A percentile compares a stretch with the other conserved stretches of the same genome.
phyloP scores from a whole-genome alignment of 2,888 invertebrate genomes.

The Hofmannophila pseudospretella region DNA sequence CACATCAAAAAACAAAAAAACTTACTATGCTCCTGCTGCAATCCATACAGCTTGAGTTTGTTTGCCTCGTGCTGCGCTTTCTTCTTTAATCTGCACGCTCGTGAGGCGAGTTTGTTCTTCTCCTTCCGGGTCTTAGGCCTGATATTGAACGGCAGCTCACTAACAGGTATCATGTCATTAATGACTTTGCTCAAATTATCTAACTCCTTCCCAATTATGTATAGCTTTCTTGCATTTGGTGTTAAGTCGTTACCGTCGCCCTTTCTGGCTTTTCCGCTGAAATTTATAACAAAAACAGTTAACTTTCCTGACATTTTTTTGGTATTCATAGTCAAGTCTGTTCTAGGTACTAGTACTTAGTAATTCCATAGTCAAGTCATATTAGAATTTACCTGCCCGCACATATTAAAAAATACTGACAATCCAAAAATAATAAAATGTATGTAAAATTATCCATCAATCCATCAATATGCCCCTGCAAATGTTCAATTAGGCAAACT shows the following conservation, averaged over 20 bases:
- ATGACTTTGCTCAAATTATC: slow-evolving; percentile 94
- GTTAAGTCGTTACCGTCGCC: slow-evolving; percentile 98
- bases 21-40: slow-evolving; percentile 97
- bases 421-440: too few relatives aligned
- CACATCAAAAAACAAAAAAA: too few relatives aligned
- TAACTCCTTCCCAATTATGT: slow-evolving; percentile 93
- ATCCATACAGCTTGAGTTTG: slow-evolving; percentile 95
- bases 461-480: too few relatives aligned
- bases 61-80: slow-evolving; percentile 99
- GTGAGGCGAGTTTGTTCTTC: slow-evolving; percentile 97
- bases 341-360: too few relatives aligned
- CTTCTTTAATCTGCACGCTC: slow-evolving; percentile 97
- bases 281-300: slow-evolving; percentile 1
- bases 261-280: slow-evolving; percentile 92
- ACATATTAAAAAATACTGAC: too few relatives aligned
- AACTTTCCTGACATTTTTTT: not conserved
- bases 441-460: too few relatives aligned
- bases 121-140: slow-evolving; percentile 96
- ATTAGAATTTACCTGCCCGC: too few relatives aligned
- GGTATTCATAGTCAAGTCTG: not conserved
- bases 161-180: slow-evolving; percentile 97
- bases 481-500: too few relatives aligned
- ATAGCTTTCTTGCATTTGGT: slow-evolving; percentile 94
- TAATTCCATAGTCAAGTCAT: too few relatives aligned
- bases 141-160: slow-evolving; percentile 92